Evolutionary conservation across 2,113 vertebrate genomes (phyloP).

Genomic region (Nyctibius bracteatus): DNA sequence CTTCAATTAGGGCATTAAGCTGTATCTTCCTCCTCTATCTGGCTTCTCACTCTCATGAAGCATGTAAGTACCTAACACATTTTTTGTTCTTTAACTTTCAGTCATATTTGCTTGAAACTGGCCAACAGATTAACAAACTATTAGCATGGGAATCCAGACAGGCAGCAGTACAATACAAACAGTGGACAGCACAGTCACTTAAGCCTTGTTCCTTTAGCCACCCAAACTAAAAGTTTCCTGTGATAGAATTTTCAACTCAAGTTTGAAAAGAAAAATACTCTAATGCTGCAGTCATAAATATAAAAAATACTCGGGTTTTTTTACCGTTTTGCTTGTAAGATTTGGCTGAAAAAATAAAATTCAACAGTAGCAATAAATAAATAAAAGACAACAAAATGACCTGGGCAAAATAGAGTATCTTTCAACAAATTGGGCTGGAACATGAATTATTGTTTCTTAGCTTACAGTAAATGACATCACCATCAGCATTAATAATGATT

Average conservation of each 20-base stretch:
- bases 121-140: background rate
- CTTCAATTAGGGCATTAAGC: background rate
- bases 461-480: background rate
- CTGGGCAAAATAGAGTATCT: background rate
- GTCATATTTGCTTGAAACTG: background rate
- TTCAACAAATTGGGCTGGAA: background rate
- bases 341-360: background rate
- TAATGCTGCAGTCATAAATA: background rate
- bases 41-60: background rate
- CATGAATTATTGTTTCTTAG: background rate
- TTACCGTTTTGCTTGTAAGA: background rate
- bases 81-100: background rate
- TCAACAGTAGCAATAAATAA: background rate
- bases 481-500: background rate
- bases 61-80: background rate
- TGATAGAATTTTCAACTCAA: background rate
- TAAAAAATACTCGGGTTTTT: background rate
- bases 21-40: background rate
- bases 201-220: constrained; percentile 4
- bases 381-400: background rate
- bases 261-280: background rate
- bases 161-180: background rate
- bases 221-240: background rate
- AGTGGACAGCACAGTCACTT: background rate
- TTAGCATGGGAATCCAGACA: background rate